These are phyloP conservation scores for Bos taurus DNA, from an alignment of 2,113 vertebrate species.

Conservation along the genomic window ARS-UCD2.0 NC_037329.1:29662501-29663000, in stretches of 20 bases:
- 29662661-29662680: accelerated
- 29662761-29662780: neutral
- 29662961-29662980: neutral
- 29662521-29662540: neutral
- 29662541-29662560: neutral
- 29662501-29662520: neutral
- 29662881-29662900: neutral
- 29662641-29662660: neutral
- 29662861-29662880: neutral
- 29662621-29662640: neutral
- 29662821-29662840: neutral
- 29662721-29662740: neutral
- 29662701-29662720: neutral
- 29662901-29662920: neutral
- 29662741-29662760: neutral
- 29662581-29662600: neutral
- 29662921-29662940: neutral
- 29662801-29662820: neutral
- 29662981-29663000: neutral
- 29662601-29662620: neutral
- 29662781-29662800: neutral
- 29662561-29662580: neutral
- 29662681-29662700: neutral
- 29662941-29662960: neutral
- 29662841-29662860: neutral